Conservation (phyloP, 2,113 vertebrate genomes). For the Physeter macrocephalus region DNA sequence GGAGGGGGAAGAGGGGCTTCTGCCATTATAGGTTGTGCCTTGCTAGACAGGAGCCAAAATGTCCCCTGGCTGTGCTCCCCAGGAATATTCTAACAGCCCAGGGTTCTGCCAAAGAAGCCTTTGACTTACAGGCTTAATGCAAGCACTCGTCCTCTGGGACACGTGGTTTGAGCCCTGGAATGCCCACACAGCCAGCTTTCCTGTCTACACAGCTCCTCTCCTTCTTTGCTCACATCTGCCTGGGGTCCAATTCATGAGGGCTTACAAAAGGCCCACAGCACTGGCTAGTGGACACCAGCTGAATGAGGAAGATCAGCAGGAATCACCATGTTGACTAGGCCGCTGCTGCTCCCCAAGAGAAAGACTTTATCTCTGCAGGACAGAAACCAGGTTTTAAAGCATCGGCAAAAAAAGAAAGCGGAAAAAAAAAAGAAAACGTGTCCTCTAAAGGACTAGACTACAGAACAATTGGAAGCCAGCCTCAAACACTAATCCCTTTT, state of each 20-base stretch:
- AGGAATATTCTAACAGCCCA: conserved; percentile 33
- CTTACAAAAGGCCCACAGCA: conserved; percentile 4
- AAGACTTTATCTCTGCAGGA: conserved; percentile 47
- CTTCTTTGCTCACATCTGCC: not conserved
- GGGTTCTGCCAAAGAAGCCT: conserved; percentile 56
- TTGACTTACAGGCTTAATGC: not conserved
- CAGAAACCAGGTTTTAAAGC: conserved; percentile 48
- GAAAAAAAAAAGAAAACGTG: not conserved
- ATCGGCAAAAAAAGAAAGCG: not conserved
- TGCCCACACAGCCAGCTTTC: not conserved
- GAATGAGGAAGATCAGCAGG: not conserved
- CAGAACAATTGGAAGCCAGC: conserved; percentile 30
- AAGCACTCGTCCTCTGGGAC: not conserved
- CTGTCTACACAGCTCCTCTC: not conserved
- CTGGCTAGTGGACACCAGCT: not conserved
- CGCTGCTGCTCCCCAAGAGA: not conserved
- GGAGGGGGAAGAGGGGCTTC: conserved; percentile 1
- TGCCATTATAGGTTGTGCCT: conserved; percentile 55
- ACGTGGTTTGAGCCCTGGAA: not conserved
- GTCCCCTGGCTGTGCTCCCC: not conserved
- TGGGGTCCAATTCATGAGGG: not conserved
- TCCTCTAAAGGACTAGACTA: conserved; percentile 12
- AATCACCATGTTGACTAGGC: not conserved
- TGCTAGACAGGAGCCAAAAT: conserved; percentile 48
- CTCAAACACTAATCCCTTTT: conserved; percentile 15